Evolutionary conservation across 2,888 invertebrate species (phyloP).

Genomic region (Leptura quadrifasciata): DNA sequence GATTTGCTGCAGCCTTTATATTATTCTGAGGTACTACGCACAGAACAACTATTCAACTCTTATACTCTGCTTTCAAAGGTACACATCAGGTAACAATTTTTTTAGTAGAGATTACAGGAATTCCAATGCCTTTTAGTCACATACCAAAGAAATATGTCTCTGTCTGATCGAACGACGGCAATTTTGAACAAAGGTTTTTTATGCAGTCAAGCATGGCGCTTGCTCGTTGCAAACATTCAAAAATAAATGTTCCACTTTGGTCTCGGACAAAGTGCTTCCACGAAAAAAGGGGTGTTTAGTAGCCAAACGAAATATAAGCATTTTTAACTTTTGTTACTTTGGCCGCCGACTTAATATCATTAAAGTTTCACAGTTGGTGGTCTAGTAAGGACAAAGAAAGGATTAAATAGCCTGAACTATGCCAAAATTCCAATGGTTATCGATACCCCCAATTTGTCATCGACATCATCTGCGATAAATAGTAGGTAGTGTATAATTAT

Average conservation of each 20-base stretch:
- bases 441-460: not conserved
- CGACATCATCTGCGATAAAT: not conserved
- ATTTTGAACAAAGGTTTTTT: not conserved
- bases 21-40: not conserved
- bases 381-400: not conserved
- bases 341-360: not conserved
- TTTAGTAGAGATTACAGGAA: not conserved
- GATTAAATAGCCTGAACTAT: not conserved
- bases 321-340: not conserved
- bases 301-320: not conserved
- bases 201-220: not conserved
- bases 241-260: slow-evolving; percentile 10
- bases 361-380: not conserved
- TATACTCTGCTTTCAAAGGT: not conserved
- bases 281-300: slow-evolving; percentile 1
- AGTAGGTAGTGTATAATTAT: not conserved
- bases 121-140: not conserved
- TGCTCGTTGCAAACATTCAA: slow-evolving; percentile 8
- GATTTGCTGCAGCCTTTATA: no score
- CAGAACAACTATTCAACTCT: not conserved
- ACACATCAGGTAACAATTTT: not conserved
- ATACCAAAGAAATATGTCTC: not conserved
- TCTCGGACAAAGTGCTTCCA: slow-evolving; percentile 7
- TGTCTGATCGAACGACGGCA: not conserved
- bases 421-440: not conserved